Conservation (phyloP, 2,113 vertebrate genomes). For the Oplegnathus fasciatus region DNA sequence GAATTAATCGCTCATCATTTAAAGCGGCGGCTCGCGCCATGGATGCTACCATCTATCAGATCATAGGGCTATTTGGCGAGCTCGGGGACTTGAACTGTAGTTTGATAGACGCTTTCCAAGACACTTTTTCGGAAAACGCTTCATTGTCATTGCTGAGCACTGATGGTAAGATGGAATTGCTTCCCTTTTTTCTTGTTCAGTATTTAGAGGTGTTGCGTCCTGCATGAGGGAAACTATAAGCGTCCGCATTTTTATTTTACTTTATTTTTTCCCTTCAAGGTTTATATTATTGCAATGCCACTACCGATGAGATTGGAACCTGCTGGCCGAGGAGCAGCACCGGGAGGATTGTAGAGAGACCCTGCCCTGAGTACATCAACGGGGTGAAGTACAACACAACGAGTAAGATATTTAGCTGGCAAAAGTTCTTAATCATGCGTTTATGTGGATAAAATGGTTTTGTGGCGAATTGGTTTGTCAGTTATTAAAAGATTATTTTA, state of each 20-base stretch:
- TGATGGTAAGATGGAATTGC: constrained; percentile 87
- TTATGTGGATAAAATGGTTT: background rate
- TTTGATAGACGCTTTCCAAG: constrained; percentile 88
- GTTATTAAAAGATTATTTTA: no score
- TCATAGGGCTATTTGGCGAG: constrained; percentile 89
- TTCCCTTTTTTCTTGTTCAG: background rate
- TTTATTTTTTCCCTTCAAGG: constrained; percentile 68
- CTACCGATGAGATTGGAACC: constrained; percentile 96
- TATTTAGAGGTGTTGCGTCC: background rate
- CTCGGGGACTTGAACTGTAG: constrained; percentile 93
- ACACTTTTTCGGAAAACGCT: constrained; percentile 88
- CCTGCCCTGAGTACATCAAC: constrained; percentile 96
- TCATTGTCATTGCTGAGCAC: constrained; percentile 83
- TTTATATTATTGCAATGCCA: constrained; percentile 94
- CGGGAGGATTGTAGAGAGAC: constrained; percentile 92
- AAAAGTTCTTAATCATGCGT: constrained; percentile 48
- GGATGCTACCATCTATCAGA: constrained; percentile 88
- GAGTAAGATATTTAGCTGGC: constrained; percentile 86
- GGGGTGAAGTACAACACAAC: constrained; percentile 98
- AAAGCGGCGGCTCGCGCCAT: constrained; percentile 71
- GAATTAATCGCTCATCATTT: background rate
- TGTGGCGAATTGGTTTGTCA: background rate
- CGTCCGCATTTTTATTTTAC: background rate
- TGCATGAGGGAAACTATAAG: constrained; percentile 4
- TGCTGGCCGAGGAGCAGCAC: constrained; percentile 94